Base-by-base conservation (phyloP, 2,888 invertebrate genomes). In the Tipula confusa region DNA sequence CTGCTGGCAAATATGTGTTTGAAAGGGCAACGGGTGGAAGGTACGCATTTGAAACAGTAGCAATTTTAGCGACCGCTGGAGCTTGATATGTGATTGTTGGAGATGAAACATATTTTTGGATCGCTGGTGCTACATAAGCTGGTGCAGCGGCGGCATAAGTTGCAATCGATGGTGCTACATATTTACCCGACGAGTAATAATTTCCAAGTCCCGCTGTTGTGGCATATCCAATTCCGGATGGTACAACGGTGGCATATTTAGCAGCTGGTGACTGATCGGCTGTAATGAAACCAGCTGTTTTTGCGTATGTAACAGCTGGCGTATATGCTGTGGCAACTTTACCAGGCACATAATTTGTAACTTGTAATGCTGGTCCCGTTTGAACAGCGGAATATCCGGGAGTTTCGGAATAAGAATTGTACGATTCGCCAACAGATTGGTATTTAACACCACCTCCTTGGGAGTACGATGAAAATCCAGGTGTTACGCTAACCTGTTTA, bases 201-300 rank as follows among this genome's bases (percentile, higher is more conserved):
- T 88, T 87, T 2, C 92, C 92, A 0, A 92, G 89, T 5, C 91
- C 91, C 3, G 91, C 91, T 13, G 92, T 90, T 33, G 92, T 92
- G 6, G 91, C 89, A 84, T 92, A 92, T 85, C 92, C 92, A 84
- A 92, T 91, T 18, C 89, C 89, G 85, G 91, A 91, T 1, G 89
- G 89, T 33, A 88, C 87, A 86, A 91, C 87, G 0, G 87, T 86
- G 0, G 90, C 88, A 84, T 87, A 89, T 85, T 89, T 88, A 1
- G 89, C 87, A 28, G 88, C 87, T 64, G 89, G 89, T 0, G 89
- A 89, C 84, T 88, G 88, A 28, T 89, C 89, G 79, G 89, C 88
- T 85, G 89, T 89, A 2, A 87, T 86, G 43, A 88, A 87, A 13
- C 87, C 87, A 4, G 87, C 85, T 11, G 87, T 86, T 28, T 87